Conservation (phyloP, 2,797 vertebrate species). For the Gastrophryne carolinensis region DNA sequence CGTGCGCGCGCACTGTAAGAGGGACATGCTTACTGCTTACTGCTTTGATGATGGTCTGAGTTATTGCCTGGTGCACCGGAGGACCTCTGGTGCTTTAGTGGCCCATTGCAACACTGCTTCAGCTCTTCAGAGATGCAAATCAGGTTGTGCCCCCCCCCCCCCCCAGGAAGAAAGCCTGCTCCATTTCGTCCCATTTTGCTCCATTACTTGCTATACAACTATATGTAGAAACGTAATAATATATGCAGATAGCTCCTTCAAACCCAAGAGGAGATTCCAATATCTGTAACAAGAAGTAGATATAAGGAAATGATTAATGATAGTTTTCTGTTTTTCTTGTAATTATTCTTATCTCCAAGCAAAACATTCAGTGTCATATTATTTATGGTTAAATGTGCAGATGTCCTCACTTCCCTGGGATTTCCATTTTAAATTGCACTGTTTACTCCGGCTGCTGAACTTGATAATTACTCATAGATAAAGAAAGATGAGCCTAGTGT, state of each 20-base stretch:
- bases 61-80: too few species aligned
- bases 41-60: too few species aligned
- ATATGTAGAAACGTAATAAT: too few species aligned
- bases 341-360: constrained; percentile 45
- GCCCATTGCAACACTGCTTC: too few species aligned
- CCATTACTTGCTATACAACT: too few species aligned
- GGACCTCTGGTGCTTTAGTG: too few species aligned
- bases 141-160: too few species aligned
- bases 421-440: constrained; percentile 15
- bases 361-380: constrained; percentile 48
- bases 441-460: constrained; percentile 21
- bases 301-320: constrained; percentile 37
- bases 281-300: constrained; percentile 2
- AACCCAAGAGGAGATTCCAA: neutral
- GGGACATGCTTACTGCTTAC: too few species aligned
- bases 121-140: too few species aligned
- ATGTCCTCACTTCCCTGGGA: constrained; percentile 19
- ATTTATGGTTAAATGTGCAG: constrained; percentile 42
- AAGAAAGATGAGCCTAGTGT: constrained; percentile 29
- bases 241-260: neutral
- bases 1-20: too few species aligned
- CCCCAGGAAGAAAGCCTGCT: too few species aligned
- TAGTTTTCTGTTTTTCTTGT: constrained; percentile 30
- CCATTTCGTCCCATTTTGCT: too few species aligned
- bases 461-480: constrained; percentile 35